Evolutionary conservation across 1,140 invertebrate species (phyloP).

Genomic region (Drosophila baimaii): DNA sequence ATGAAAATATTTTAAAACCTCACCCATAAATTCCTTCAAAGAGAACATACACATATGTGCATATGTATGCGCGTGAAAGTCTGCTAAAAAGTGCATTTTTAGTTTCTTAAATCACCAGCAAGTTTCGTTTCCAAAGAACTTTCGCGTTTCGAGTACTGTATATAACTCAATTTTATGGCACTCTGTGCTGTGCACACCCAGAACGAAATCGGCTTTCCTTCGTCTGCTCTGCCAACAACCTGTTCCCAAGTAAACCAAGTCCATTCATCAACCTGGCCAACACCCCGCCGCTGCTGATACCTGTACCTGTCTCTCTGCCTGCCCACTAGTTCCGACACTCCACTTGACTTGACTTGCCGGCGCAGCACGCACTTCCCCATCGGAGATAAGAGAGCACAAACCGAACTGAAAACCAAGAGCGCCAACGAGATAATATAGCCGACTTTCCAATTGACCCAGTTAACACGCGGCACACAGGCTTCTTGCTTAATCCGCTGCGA

Average conservation of each 20-base stretch:
- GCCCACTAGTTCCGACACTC: constrained; percentile 43
- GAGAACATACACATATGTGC: no score
- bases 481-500: constrained; percentile 45
- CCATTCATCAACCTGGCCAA: constrained; percentile 50
- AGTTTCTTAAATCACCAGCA: neutral
- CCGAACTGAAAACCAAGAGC: constrained; percentile 4
- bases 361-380: constrained; percentile 45
- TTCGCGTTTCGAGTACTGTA: constrained; percentile 28
- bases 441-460: constrained; percentile 57
- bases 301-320: constrained; percentile 30
- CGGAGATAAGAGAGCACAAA: constrained; percentile 19
- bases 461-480: constrained; percentile 25
- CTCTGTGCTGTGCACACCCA: constrained; percentile 31
- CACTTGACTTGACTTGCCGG: constrained; percentile 30
- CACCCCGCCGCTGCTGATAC: constrained; percentile 3
- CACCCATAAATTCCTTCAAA: neutral
- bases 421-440: constrained; percentile 34
- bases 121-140: constrained; percentile 13
- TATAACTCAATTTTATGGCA: constrained; percentile 32
- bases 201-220: constrained; percentile 34
- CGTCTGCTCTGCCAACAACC: constrained; percentile 15
- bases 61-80: constrained; percentile 20
- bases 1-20: neutral
- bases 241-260: constrained; percentile 52
- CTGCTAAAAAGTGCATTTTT: constrained; percentile 2